Percentiles rank a stretch among this genome's conserved stretches.
Evolutionary conservation across 2,888 invertebrate genomes (phyloP).

Genomic region (Quadroppia sp.): DNA sequence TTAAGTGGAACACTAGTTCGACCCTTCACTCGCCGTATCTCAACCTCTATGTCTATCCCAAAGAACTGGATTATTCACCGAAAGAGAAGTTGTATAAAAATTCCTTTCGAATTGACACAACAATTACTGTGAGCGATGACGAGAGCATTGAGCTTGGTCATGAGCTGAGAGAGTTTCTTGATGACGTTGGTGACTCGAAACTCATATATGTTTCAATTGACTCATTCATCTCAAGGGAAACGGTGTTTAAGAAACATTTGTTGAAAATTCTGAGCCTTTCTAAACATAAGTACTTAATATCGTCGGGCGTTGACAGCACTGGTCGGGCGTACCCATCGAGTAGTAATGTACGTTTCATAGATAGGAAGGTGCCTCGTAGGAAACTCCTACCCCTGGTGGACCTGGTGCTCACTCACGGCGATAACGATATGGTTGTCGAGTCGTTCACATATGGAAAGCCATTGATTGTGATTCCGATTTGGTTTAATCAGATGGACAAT

Average conservation of each 20-base stretch:
- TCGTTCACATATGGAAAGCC: not conserved
- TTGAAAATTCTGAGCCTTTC: too few species aligned
- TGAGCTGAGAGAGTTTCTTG: not conserved
- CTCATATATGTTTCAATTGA: too few species aligned
- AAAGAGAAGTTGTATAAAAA: not conserved
- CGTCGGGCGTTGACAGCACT: conserved; percentile 36
- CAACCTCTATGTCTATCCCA: not conserved
- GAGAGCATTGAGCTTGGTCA: too few species aligned
- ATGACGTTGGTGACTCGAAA: not conserved
- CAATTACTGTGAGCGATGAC: not conserved
- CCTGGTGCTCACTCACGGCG: conserved; percentile 39
- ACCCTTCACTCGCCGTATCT: not conserved
- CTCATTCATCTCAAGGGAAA: too few species aligned
- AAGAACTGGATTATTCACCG: not conserved
- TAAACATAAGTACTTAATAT: too few species aligned
- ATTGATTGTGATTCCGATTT: conserved; percentile 31
- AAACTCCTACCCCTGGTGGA: conserved; percentile 34
- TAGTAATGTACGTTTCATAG: conserved; percentile 27
- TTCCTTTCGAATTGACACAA: not conserved
- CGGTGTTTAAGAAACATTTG: too few species aligned
- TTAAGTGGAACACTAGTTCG: too few species aligned
- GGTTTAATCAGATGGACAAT: not conserved
- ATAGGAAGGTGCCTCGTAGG: conserved; percentile 31
- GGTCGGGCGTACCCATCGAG: conserved; percentile 14
- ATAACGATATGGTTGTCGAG: not conserved